Conservation (phyloP, 2,888 invertebrate genomes). For the Lasioglossum malachurum region DNA sequence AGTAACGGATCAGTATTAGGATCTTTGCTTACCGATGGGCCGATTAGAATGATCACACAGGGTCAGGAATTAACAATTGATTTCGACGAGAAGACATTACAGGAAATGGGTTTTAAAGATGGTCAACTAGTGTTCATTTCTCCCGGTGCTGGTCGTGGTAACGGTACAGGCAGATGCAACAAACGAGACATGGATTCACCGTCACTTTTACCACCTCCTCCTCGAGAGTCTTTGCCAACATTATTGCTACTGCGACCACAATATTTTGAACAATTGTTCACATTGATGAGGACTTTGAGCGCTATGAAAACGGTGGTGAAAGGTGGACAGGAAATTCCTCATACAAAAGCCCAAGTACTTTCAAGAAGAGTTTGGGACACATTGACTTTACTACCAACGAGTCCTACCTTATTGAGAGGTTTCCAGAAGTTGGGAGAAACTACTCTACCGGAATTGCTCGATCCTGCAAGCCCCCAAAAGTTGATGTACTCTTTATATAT, state of each 20-base stretch:
- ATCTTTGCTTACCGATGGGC: slow-evolving; percentile 92
- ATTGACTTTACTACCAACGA: slow-evolving; percentile 95
- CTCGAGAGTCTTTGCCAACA: slow-evolving; percentile 94
- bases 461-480: slow-evolving; percentile 96
- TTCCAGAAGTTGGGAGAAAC: slow-evolving; percentile 91
- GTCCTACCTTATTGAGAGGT: slow-evolving; percentile 93
- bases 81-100: slow-evolving; percentile 95
- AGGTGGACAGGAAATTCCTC: slow-evolving; percentile 90
- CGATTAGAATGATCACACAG: slow-evolving; percentile 96
- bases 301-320: slow-evolving; percentile 93
- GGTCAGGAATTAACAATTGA: slow-evolving; percentile 97
- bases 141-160: slow-evolving; percentile 90
- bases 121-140: slow-evolving; percentile 97
- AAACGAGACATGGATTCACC: slow-evolving; percentile 92
- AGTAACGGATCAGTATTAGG: slow-evolving; percentile 87
- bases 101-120: slow-evolving; percentile 97
- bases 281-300: slow-evolving; percentile 95
- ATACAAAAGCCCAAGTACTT: slow-evolving; percentile 93
- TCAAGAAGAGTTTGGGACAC: slow-evolving; percentile 98
- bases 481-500: slow-evolving; percentile 98
- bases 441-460: slow-evolving; percentile 91
- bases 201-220: slow-evolving; percentile 94
- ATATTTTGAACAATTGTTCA: slow-evolving; percentile 96
- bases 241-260: slow-evolving; percentile 93
- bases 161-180: slow-evolving; percentile 84